phyloP scores from a whole-genome alignment of 2,888 invertebrate genomes.

The Ormyrus labotus region DNA sequence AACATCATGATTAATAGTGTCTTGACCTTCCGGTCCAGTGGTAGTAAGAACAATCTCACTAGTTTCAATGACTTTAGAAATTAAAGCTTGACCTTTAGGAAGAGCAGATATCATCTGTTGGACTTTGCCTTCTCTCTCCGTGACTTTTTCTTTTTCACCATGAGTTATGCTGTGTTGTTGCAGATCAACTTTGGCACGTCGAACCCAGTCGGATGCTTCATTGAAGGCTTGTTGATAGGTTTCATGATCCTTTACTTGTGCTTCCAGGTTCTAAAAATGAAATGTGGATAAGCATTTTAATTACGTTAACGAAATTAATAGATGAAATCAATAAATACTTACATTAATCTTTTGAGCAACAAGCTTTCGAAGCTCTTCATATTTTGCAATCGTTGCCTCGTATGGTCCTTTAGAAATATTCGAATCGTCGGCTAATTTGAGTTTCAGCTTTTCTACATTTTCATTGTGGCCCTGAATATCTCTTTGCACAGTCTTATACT shows the following conservation, averaged over 20 bases:
- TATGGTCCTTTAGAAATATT: constrained; percentile 83
- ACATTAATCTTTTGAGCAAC: constrained; percentile 82
- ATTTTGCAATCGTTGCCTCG: constrained; percentile 83
- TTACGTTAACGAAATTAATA: not conserved
- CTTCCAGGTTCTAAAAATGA: constrained; percentile 81
- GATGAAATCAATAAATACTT: constrained; percentile 68
- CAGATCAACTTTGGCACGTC: constrained; percentile 86
- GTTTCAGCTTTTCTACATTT: constrained; percentile 85
- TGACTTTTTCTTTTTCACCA: constrained; percentile 88
- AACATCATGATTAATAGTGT: constrained; percentile 87
- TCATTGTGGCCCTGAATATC: constrained; percentile 90
- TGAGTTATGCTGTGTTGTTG: constrained; percentile 92
- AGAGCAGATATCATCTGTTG: constrained; percentile 83
- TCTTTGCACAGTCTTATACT: constrained; percentile 88
- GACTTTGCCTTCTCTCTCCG: constrained; percentile 86
- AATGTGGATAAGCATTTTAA: not conserved
- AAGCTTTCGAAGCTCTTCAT: constrained; percentile 82
- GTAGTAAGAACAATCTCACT: constrained; percentile 86
- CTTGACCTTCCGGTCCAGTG: constrained; percentile 90
- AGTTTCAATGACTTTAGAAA: constrained; percentile 84
- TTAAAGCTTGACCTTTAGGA: constrained; percentile 84
- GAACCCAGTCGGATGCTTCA: constrained; percentile 90
- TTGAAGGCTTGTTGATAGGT: constrained; percentile 89
- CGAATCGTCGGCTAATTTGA: constrained; percentile 83
- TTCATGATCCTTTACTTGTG: constrained; percentile 91